Base-by-base conservation (phyloP, 2,797 vertebrate genomes). In the Platyrinchus mystaceus region DNA sequence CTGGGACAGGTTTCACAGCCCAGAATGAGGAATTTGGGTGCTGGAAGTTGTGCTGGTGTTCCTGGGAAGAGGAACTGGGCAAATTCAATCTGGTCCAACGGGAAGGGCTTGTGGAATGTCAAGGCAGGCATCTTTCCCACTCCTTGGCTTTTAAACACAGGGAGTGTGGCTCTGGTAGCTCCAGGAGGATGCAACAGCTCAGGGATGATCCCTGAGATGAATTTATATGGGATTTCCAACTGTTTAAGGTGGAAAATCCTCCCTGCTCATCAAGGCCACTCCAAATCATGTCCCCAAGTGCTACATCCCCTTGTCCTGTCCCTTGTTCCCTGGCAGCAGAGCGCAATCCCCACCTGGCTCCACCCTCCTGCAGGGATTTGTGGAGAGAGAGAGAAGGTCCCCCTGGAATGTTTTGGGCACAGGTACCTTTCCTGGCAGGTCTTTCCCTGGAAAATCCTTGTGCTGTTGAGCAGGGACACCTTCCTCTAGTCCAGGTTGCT, bases 261-360 rank as follows among this genome's bases (percentile, higher is more conserved):
- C 19, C 12, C 11, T 37, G 47, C 9, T 46, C 8, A 6, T 5
- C 5, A 53, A 36, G 22, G 41, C 0, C 4, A 55, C 47, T 24
- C 47, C 24, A 27, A 49, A 26, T 49, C 4, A 2, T 7, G 4
- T 71, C 36, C 44, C 34, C 60, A 44, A 5, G 20, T 46, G 46
- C 24, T 46, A 32, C 26, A 19, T 41, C 39, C 39, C 46, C 24
- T 23, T 30, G 24, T 66, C 34, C 30, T 66, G 60, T 43, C 34
- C 8, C 30, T 60, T 56, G 30, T 32, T 74, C 10, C 26, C 26
- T 47, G 47, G 34, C 47, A 75, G 46, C n/a, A 46, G 37, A 37
- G 24, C 8, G 20, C 24, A 3, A 1, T 53, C 14, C 30, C 18
- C 14, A 0, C 26, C 34, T 34, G 53, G 60, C n/a, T 52, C 7